Conservation (phyloP, 2,797 vertebrate genomes). For the Chiroxiphia lanceolata region DNA sequence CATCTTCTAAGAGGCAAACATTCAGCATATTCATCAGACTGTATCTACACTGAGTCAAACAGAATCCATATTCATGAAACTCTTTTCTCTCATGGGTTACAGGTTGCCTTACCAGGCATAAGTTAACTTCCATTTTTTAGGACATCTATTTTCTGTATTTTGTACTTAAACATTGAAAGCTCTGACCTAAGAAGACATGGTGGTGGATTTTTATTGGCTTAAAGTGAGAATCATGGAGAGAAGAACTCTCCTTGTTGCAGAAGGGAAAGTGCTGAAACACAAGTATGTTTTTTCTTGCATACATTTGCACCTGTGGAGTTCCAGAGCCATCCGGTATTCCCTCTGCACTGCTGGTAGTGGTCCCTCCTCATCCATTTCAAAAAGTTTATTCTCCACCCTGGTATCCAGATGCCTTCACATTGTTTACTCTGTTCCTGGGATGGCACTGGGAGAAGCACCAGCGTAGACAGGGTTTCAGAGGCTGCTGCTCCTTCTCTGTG, state of each 20-base stretch:
- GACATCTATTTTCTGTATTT: neutral
- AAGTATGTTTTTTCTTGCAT: neutral
- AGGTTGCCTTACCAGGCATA: neutral
- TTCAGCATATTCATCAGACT: neutral
- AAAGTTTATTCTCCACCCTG: neutral
- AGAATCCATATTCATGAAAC: neutral
- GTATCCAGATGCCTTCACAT: neutral
- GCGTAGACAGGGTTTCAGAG: rapidly evolving
- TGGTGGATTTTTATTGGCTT: neutral
- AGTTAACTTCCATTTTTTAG: neutral
- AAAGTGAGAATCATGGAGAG: neutral
- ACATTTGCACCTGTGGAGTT: neutral
- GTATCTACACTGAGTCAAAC: neutral
- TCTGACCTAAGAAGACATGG: neutral
- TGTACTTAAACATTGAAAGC: neutral
- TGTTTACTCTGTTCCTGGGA: neutral
- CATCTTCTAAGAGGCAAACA: neutral
- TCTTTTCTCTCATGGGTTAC: neutral
- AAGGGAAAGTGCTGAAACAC: neutral
- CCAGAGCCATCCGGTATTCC: neutral
- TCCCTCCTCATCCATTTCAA: neutral
- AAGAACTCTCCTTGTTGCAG: neutral
- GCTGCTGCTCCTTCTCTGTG: neutral
- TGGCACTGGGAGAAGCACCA: neutral
- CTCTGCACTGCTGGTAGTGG: neutral